These are phyloP conservation scores for Scylla paramamosain DNA, from an alignment of 1,140 invertebrate species.

Conservation along the genomic window DNA sequence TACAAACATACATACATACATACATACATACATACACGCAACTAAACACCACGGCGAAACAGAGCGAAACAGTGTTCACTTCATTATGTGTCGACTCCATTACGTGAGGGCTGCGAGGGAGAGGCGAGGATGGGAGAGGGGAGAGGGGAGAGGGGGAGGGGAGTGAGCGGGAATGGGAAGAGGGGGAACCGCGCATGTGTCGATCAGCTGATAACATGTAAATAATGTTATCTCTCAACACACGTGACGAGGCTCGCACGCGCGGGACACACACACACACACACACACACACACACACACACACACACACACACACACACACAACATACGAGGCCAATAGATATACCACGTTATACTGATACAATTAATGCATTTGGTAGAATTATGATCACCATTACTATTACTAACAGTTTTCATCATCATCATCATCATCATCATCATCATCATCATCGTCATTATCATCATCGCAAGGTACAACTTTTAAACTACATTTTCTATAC, in stretches of 20 bases:
- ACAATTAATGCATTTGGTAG: not conserved
- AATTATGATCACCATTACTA: conserved; percentile 32
- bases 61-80: not conserved
- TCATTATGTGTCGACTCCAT: not conserved
- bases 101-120: not conserved
- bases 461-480: not conserved
- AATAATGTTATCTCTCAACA: conserved; percentile 10
- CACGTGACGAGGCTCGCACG: too few relatives aligned
- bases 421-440: not conserved
- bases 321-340: not conserved
- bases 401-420: conserved; percentile 5
- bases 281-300: conserved; percentile 46
- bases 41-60: not conserved
- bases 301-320: conserved; percentile 21
- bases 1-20: too few relatives aligned
- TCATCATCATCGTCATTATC: not conserved
- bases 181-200: not conserved
- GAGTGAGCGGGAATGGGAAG: not conserved
- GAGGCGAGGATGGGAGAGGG: not conserved
- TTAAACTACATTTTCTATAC: not conserved
- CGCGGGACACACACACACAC: conserved; percentile 17
- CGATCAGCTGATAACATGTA: conserved; percentile 12
- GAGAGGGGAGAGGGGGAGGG: not conserved
- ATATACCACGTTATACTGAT: not conserved
- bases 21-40: not conserved